Evolutionary conservation across 2,113 vertebrate species (phyloP), one percentile per base, ranked within the genome.

Genomic region (Potamarius usumacintae): DNA sequence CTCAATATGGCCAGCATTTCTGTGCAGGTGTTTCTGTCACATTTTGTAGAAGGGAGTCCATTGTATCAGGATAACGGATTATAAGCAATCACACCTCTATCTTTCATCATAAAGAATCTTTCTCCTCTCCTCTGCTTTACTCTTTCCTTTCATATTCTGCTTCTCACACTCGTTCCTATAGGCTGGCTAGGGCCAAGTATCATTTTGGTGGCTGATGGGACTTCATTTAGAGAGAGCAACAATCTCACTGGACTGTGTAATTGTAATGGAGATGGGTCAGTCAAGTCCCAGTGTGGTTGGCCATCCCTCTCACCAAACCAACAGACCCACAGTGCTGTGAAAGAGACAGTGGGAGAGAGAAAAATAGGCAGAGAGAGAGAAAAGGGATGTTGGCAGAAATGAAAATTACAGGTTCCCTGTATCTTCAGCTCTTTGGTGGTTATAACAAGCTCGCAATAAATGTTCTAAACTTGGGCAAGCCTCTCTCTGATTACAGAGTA

Each of bases 261-360:
- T 97, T 97, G 95, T 95, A 95, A 96, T 96, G 96, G 96, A 97
- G 97, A 93, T 93, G 91, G 95, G 96, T 96, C 97, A 98, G 95
- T 94, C 88, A 84, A 90, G 89, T 93, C 92, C 92, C 94, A 91
- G 92, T 91, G 93, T 95, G 95, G 93, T 92, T 88, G 80, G 18
- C 94, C 96, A 93, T 92, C 94, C 95, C 96, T 94, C 90, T 91
- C 91, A 86, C 91, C 89, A 90, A 86, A 92, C 92, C 93, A 93
- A 94, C 85, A 91, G 92, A 88, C 30, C 30, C 30, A 90, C 90
- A 88, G 89, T 85, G 58, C 89, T 88, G 87, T 84, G 89, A 87
- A 57, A 74, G 30, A 58, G 18, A 55, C 58, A 55, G 79, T 80
- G 58, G 30, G 90, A 63, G 76, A 85, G 25, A 30, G 76, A 52